A percentile compares a stretch with the other conserved stretches of the same genome.
Evolutionary conservation across 2,888 invertebrate genomes (phyloP).

Genomic region (Ptilodon capucinus): DNA sequence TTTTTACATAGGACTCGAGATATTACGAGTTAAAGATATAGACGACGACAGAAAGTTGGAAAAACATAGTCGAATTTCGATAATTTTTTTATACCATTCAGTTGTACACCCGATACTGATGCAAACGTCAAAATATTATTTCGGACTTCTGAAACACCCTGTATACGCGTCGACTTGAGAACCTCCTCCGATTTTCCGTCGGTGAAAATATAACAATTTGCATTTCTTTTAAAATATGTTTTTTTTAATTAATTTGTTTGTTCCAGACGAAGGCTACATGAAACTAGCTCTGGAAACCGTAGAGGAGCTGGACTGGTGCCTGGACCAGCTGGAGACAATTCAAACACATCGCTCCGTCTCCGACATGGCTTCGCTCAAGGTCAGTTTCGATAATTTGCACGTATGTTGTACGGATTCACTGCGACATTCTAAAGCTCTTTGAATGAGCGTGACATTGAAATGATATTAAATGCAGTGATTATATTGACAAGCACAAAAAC

Average conservation of each 20-base stretch:
- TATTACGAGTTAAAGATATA: too few relatives aligned
- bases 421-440: slow-evolving; percentile 2
- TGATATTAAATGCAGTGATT: slow-evolving; percentile 6
- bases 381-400: slow-evolving; percentile 64
- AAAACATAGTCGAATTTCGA: too few relatives aligned
- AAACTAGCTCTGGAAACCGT: slow-evolving; percentile 97
- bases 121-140: too few relatives aligned
- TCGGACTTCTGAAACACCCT: too few relatives aligned
- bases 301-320: slow-evolving; percentile 99
- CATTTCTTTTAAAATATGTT: too few relatives aligned
- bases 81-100: too few relatives aligned
- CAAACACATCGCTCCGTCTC: slow-evolving; percentile 99
- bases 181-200: too few relatives aligned
- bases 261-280: slow-evolving; percentile 94
- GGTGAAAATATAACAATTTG: too few relatives aligned
- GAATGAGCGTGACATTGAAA: slow-evolving; percentile 5
- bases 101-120: too few relatives aligned
- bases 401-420: slow-evolving; percentile 21
- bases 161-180: too few relatives aligned
- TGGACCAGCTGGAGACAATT: slow-evolving; percentile 99
- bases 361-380: slow-evolving; percentile 99
- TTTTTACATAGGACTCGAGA: too few relatives aligned
- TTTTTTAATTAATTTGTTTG: slow-evolving; percentile 24
- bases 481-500: slow-evolving; percentile 6
- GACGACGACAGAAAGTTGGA: too few relatives aligned